Evolutionary conservation across 2,113 vertebrate genomes (phyloP).

Genomic region (Notarius quadriscutis): DNA sequence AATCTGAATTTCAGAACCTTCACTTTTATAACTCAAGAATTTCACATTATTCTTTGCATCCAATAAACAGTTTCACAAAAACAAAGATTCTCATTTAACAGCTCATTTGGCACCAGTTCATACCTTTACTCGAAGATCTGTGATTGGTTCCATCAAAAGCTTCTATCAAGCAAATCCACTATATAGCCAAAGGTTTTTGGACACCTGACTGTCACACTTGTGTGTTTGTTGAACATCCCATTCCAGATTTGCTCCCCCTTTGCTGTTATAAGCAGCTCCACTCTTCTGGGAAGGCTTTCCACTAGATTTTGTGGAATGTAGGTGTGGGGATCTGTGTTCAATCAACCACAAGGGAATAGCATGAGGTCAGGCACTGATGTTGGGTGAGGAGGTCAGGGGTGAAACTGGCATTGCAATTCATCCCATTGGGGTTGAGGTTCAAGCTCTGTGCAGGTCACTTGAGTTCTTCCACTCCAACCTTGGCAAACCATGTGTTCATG

Average conservation of each 20-base stretch:
- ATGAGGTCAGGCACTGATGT: neutral
- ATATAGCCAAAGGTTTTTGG: neutral
- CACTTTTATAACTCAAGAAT: neutral
- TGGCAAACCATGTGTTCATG: neutral
- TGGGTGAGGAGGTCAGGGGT: neutral
- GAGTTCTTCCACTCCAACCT: neutral
- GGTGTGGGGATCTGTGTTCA: neutral
- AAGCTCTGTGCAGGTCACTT: neutral
- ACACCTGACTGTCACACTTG: neutral
- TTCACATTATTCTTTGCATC: neutral
- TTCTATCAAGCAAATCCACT: neutral
- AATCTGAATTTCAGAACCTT: neutral
- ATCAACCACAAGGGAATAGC: neutral
- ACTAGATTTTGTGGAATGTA: neutral
- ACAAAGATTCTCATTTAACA: neutral
- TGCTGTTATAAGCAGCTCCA: too few species aligned
- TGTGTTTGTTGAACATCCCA: neutral
- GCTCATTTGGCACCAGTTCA: neutral
- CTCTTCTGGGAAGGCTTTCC: too few species aligned
- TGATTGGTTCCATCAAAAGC: conserved; percentile 1
- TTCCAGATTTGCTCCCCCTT: neutral
- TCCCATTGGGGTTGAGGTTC: neutral
- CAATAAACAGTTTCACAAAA: neutral
- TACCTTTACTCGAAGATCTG: conserved; percentile 1
- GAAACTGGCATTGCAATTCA: neutral